Evolutionary conservation across 1,140 invertebrate species (phyloP).

Genomic region (Rhyacophila brunnea): DNA sequence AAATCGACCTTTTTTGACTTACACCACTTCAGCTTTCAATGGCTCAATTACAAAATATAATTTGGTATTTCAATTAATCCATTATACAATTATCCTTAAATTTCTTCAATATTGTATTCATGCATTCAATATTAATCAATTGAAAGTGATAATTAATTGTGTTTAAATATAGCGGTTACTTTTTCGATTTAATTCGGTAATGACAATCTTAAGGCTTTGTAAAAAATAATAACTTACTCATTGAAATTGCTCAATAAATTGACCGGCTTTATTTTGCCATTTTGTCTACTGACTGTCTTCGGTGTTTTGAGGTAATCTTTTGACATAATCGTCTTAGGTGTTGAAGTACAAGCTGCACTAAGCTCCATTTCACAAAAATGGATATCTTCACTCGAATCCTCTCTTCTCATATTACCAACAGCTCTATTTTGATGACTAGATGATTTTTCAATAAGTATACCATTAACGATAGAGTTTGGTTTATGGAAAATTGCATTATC

Average conservation of each 20-base stretch:
- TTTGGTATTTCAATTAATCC: no score
- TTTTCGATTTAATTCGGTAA: no score
- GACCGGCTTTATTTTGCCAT: conserved; percentile 41
- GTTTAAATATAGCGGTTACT: no score
- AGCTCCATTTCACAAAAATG: conserved; percentile 47
- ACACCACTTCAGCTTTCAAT: no score
- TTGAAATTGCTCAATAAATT: conserved; percentile 32
- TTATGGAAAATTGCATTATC: not conserved
- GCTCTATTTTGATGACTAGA: not conserved
- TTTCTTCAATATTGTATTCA: no score
- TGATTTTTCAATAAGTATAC: not conserved
- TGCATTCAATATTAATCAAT: no score
- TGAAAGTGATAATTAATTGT: no score
- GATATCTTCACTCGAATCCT: conserved; percentile 37
- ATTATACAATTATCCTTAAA: no score
- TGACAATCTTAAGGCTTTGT: no score
- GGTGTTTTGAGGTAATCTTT: conserved; percentile 42
- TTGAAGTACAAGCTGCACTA: conserved; percentile 50
- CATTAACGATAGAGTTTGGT: not conserved
- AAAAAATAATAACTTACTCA: conserved; percentile 25
- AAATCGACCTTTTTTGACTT: no score
- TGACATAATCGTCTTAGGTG: conserved; percentile 50
- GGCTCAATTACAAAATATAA: no score
- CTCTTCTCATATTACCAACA: not conserved
- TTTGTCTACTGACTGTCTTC: conserved; percentile 40